Evolutionary conservation across 1,140 invertebrate genomes (phyloP).

Genomic region (Idris sp.): DNA sequence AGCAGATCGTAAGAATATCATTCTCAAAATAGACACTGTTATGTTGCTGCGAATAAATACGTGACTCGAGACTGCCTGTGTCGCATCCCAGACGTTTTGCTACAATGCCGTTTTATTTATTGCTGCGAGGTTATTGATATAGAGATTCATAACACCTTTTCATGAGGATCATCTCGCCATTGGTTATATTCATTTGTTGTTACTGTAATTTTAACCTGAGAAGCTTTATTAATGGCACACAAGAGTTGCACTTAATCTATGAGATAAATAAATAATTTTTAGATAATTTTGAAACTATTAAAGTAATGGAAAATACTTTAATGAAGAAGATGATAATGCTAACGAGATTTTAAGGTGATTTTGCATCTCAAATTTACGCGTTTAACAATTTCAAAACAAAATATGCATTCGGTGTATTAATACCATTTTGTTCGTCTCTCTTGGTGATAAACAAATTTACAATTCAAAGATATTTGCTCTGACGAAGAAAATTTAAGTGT

Average conservation of each 20-base stretch:
- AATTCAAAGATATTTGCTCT: conserved; percentile 4
- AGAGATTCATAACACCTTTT: conserved; percentile 21
- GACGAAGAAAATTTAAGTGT: conserved; percentile 15
- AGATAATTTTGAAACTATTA: conserved; percentile 29
- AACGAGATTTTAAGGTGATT: conserved; percentile 28
- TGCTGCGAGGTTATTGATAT: conserved; percentile 24
- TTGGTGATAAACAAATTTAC: conserved; percentile 2
- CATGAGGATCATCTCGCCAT: conserved; percentile 13
- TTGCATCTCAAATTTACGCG: conserved; percentile 9
- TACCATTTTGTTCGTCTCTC: conserved; percentile 3
- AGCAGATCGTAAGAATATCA: conserved; percentile 43
- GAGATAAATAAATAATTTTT: conserved; percentile 23
- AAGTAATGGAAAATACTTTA: conserved; percentile 32
- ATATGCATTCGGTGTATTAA: conserved; percentile 8
- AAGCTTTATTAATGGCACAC: conserved; percentile 17
- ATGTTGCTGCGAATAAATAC: conserved; percentile 40
- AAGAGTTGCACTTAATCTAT: conserved; percentile 21
- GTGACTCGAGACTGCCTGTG: conserved; percentile 22
- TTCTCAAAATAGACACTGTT: conserved; percentile 39
- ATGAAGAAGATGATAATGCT: conserved; percentile 3
- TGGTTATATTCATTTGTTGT: conserved; percentile 20
- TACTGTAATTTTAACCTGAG: not conserved
- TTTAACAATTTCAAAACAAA: conserved; percentile 12
- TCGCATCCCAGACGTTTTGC: conserved; percentile 15
- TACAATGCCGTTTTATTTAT: conserved; percentile 13